Evolutionary conservation across 1,140 invertebrate species (phyloP).

Genomic region (Pemphigus obesinymphae): DNA sequence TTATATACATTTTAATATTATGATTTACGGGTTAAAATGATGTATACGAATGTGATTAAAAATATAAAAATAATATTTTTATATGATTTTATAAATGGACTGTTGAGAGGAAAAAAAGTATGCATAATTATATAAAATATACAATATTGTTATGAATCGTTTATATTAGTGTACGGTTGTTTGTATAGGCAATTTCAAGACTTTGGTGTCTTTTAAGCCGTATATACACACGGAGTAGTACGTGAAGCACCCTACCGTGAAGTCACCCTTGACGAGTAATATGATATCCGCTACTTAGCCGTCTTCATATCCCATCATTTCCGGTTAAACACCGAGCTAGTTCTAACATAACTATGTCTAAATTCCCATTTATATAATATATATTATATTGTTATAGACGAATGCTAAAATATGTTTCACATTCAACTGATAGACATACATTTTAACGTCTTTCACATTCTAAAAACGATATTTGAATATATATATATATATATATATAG

Average conservation of each 20-base stretch:
- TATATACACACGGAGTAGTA: background rate
- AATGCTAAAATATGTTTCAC: too few species aligned
- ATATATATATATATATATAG: too few species aligned
- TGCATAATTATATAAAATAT: too few species aligned
- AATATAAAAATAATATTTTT: too few species aligned
- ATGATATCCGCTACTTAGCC: background rate
- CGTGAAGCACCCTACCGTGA: background rate
- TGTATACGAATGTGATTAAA: too few species aligned
- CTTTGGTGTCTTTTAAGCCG: background rate
- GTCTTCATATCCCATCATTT: conserved; percentile 2
- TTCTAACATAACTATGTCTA: background rate
- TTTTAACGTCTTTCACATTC: too few species aligned
- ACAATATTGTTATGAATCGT: background rate
- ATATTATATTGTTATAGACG: background rate
- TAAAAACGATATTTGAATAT: too few species aligned
- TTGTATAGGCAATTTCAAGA: conserved; percentile 2
- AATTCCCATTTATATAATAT: background rate
- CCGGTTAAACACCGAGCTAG: background rate
- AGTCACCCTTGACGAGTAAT: conserved; percentile 1
- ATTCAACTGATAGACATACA: too few species aligned
- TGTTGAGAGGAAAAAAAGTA: too few species aligned
- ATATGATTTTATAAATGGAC: too few species aligned
- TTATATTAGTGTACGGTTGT: background rate
- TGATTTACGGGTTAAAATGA: too few species aligned
- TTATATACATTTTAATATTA: too few species aligned